These are phyloP conservation scores for Varanus salvator DNA, from an alignment of 2,113 vertebrate genomes.

Conservation along the genomic window DNA sequence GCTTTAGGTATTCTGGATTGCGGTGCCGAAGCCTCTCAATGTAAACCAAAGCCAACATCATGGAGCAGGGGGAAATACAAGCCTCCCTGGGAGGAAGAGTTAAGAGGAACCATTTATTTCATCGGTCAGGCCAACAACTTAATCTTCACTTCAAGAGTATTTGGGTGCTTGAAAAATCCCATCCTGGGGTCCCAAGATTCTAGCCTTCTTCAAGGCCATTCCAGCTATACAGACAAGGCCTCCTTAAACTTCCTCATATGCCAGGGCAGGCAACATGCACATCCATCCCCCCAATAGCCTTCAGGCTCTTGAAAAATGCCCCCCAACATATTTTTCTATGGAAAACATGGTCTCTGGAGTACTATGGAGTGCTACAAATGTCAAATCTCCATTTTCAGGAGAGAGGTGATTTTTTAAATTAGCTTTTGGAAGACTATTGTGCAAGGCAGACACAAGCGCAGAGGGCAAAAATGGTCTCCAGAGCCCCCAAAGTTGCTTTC, in stretches of 20 bases:
- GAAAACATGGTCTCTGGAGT: too few species aligned
- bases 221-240: background rate
- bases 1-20: slow-evolving; percentile 96
- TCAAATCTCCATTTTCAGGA: too few species aligned
- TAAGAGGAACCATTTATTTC: background rate
- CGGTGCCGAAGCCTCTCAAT: slow-evolving; percentile 96
- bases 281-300: too few species aligned
- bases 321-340: too few species aligned
- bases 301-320: too few species aligned
- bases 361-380: too few species aligned
- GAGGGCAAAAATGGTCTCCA: too few species aligned
- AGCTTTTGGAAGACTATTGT: too few species aligned
- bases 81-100: slow-evolving; percentile 83
- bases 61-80: slow-evolving; percentile 96
- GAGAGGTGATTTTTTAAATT: too few species aligned
- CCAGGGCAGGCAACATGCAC: too few species aligned
- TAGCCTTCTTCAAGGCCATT: background rate
- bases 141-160: background rate
- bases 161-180: background rate
- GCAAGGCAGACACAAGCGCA: too few species aligned
- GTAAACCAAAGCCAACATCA: slow-evolving; percentile 98
- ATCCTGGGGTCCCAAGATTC: background rate
- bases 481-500: too few species aligned
- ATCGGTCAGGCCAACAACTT: background rate
- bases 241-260: background rate